Conservation (phyloP, 2,888 invertebrate species). For the Saturnia pavonia region DNA sequence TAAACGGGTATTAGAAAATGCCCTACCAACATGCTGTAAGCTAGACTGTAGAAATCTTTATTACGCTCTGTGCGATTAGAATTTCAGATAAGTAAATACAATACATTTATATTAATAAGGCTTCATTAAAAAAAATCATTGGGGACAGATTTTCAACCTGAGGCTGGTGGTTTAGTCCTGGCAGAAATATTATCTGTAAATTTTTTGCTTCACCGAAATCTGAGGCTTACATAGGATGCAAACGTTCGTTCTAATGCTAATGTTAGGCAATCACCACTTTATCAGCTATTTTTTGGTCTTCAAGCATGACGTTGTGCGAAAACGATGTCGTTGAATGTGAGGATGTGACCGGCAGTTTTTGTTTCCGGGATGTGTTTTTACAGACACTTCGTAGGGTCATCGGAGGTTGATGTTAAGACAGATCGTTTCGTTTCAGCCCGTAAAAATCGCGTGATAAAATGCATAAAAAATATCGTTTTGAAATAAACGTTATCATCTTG, state of each 20-base stretch:
- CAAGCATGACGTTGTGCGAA: background rate
- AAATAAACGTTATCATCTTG: background rate
- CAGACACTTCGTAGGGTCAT: slow-evolving; percentile 44
- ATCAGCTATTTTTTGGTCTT: background rate
- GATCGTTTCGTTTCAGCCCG: slow-evolving; percentile 35
- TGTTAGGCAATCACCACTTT: background rate
- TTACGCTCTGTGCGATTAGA: no score
- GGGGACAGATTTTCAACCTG: no score
- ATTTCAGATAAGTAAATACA: no score
- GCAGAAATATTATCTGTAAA: background rate
- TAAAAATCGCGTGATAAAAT: slow-evolving; percentile 5
- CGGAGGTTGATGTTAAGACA: slow-evolving; percentile 56
- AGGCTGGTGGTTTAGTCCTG: background rate
- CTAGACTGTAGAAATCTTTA: no score
- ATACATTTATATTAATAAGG: no score
- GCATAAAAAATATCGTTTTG: background rate
- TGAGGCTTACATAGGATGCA: background rate
- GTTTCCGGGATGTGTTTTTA: slow-evolving; percentile 39
- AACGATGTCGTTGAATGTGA: slow-evolving; percentile 37
- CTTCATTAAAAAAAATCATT: no score
- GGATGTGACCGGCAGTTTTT: slow-evolving; percentile 48
- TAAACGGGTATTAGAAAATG: no score
- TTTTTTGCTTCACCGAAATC: background rate
- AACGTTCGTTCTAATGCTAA: background rate
- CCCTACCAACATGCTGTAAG: no score